Percentiles rank a stretch among this genome's conserved stretches.
phyloP scores from a whole-genome alignment of 2,113 vertebrate genomes.

The Stegastes partitus region DNA sequence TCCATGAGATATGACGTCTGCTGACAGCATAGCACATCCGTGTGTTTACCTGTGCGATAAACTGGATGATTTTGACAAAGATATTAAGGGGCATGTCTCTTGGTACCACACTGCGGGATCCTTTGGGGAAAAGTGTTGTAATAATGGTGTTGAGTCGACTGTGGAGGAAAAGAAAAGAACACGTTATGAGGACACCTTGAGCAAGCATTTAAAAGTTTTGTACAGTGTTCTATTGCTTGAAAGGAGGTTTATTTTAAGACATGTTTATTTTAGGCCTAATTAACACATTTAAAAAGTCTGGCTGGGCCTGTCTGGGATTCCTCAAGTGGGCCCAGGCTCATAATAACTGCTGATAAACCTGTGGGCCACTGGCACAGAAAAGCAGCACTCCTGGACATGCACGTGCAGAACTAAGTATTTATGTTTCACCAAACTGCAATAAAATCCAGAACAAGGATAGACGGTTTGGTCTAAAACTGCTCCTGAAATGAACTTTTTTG shows the following conservation, averaged over 20 bases:
- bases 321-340: constrained; percentile 26
- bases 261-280: constrained; percentile 42
- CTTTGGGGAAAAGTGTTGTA: constrained; percentile 97
- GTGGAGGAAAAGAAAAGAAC: constrained; percentile 64
- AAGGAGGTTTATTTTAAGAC: constrained; percentile 33
- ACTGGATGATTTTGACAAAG: constrained; percentile 99
- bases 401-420: too few species aligned
- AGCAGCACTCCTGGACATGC: neutral
- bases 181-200: neutral
- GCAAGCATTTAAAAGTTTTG: constrained; percentile 22
- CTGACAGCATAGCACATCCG: neutral
- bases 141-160: constrained; percentile 96
- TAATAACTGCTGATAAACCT: constrained; percentile 42
- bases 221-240: neutral
- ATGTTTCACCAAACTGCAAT: neutral
- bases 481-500: neutral
- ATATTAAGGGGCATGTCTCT: constrained; percentile 99
- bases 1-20: neutral
- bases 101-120: constrained; percentile 96
- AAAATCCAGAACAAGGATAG: neutral
- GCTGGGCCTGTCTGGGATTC: constrained; percentile 42
- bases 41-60: constrained; percentile 94
- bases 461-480: neutral
- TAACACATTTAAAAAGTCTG: constrained; percentile 38
- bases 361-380: constrained; percentile 4